Conservation (phyloP, 2,888 invertebrate genomes). For the Molanna angustata region DNA sequence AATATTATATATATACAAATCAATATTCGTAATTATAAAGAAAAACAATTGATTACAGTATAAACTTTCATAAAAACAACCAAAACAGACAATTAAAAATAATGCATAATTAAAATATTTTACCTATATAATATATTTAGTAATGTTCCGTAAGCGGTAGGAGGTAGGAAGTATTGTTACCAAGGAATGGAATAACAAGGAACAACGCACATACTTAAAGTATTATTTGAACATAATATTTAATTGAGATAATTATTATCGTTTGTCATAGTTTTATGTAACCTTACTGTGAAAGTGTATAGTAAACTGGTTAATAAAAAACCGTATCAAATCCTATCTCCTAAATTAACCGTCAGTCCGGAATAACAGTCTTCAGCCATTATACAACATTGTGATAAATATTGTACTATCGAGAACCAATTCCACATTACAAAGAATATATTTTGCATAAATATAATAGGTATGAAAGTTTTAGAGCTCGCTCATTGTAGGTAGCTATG, state of each 20-base stretch:
- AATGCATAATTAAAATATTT: conserved; percentile 6
- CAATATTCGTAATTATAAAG: background rate
- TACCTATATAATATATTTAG: background rate
- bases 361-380: conserved; percentile 22
- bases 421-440: too few relatives aligned
- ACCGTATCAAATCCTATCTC: conserved; percentile 29
- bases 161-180: conserved; percentile 28
- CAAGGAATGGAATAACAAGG: conserved; percentile 24
- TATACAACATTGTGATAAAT: too few relatives aligned
- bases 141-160: conserved; percentile 1
- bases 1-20: conserved; percentile 22
- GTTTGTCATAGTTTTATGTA: too few relatives aligned
- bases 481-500: too few relatives aligned
- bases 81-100: background rate
- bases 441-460: too few relatives aligned
- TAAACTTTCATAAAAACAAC: background rate
- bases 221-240: too few relatives aligned
- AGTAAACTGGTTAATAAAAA: conserved; percentile 17
- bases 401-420: too few relatives aligned
- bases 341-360: conserved; percentile 16
- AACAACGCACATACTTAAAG: too few relatives aligned
- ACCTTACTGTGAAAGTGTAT: too few relatives aligned
- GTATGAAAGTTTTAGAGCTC: too few relatives aligned
- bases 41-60: conserved; percentile 1
- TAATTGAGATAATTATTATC: too few relatives aligned